Evolutionary conservation across 2,113 vertebrate species (phyloP).

Genomic region (Alouatta palliata): DNA sequence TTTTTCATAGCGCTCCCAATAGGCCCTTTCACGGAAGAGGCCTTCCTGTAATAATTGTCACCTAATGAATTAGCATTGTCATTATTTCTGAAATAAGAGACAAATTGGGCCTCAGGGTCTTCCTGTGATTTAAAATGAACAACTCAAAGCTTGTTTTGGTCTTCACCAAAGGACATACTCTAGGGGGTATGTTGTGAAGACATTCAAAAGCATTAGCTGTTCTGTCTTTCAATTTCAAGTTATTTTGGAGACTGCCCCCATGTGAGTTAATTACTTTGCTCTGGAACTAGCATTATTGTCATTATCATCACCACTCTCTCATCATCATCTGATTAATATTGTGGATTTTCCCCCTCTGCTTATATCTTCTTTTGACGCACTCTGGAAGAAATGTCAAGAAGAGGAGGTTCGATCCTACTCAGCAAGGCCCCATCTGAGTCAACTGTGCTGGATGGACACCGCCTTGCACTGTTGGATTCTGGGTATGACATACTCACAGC

Average conservation of each 20-base stretch:
- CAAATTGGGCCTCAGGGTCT: background rate
- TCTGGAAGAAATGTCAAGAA: constrained; percentile 99
- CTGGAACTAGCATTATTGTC: constrained; percentile 60
- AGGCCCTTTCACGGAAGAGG: background rate
- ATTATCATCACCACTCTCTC: background rate
- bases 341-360: constrained; percentile 80
- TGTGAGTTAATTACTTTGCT: constrained; percentile 81
- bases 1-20: background rate
- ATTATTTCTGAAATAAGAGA: constrained; percentile 24
- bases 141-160: background rate
- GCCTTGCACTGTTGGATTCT: constrained; percentile 82
- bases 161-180: background rate
- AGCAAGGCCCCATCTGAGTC: constrained; percentile 94
- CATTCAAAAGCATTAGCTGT: background rate
- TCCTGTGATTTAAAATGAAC: background rate
- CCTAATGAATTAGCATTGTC: background rate
- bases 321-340: constrained; percentile 80
- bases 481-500: constrained; percentile 84
- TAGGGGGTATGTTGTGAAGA: background rate
- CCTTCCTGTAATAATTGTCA: background rate
- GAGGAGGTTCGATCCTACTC: constrained; percentile 94
- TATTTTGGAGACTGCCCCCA: constrained; percentile 53
- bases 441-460: constrained; percentile 68
- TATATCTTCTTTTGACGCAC: constrained; percentile 80
- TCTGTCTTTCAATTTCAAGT: background rate